Conservation (phyloP, 2,888 invertebrate species). For the Pediacus dermestoides region DNA sequence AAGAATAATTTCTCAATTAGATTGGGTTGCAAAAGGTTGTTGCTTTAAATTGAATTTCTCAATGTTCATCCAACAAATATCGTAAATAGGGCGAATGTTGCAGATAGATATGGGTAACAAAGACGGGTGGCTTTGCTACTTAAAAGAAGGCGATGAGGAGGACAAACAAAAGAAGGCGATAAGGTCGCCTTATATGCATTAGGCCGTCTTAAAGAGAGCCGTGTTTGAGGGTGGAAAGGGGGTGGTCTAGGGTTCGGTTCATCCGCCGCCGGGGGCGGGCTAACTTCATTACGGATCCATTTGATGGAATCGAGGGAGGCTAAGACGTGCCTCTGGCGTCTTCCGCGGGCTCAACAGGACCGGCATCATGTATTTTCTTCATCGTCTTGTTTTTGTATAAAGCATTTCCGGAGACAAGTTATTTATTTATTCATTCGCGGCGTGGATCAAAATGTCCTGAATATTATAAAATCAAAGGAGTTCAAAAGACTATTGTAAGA, state of each 20-base stretch:
- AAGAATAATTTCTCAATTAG: neutral
- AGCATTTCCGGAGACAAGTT: too few species aligned
- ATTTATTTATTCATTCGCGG: too few species aligned
- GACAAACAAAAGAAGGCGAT: constrained; percentile 32
- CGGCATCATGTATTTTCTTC: too few species aligned
- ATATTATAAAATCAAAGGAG: too few species aligned
- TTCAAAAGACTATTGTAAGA: too few species aligned
- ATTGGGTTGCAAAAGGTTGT: constrained; percentile 5
- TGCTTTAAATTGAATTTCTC: constrained; percentile 4
- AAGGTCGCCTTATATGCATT: constrained; percentile 48
- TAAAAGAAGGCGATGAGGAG: constrained; percentile 14
- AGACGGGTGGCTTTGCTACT: constrained; percentile 11
- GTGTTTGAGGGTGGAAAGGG: constrained; percentile 28
- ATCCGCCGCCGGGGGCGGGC: constrained; percentile 37
- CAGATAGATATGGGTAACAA: constrained; percentile 7
- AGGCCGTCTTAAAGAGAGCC: constrained; percentile 46
- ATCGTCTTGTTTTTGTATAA: too few species aligned
- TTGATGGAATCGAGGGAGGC: constrained; percentile 65
- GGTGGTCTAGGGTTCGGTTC: constrained; percentile 14
- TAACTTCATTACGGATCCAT: constrained; percentile 78
- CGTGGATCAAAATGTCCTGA: too few species aligned
- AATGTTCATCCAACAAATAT: constrained; percentile 5
- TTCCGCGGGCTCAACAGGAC: constrained; percentile 7
- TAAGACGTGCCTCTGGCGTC: constrained; percentile 37
- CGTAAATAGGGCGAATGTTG: constrained; percentile 3